A percentile compares a stretch with the other conserved stretches of the same genome.
Evolutionary conservation across 2,113 vertebrate genomes (phyloP).

Genomic region (Xerus inauris): DNA sequence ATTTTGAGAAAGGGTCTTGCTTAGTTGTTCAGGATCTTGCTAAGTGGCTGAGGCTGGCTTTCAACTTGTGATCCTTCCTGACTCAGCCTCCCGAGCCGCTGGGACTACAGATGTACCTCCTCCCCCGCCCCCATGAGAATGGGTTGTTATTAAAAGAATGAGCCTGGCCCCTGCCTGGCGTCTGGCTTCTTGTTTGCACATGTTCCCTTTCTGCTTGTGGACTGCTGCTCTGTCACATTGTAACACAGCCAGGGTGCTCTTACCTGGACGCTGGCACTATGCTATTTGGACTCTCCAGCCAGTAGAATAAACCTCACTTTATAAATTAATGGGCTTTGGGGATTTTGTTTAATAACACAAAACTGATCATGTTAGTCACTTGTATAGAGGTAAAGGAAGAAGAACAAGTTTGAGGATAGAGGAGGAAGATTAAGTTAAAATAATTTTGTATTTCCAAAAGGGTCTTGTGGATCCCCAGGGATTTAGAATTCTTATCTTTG

Average conservation of each 20-base stretch:
- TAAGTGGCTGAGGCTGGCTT: no score
- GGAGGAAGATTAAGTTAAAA: neutral
- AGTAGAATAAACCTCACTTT: neutral
- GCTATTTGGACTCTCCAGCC: neutral
- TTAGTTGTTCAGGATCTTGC: no score
- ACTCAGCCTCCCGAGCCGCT: no score
- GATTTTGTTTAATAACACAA: neutral
- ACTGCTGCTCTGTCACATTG: neutral
- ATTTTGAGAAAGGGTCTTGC: no score
- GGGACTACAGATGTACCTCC: no score
- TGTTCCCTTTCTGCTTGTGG: neutral
- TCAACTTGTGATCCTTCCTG: no score
- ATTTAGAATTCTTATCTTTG: neutral
- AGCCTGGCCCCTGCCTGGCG: neutral
- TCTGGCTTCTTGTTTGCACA: neutral
- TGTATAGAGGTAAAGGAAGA: neutral
- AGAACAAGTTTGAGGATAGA: neutral
- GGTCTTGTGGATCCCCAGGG: neutral
- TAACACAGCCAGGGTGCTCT: neutral
- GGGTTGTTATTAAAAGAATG: no score
- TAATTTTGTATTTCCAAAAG: neutral
- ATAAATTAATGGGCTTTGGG: neutral
- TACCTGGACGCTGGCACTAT: neutral
- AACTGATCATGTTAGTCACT: neutral
- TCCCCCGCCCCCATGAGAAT: no score